A percentile compares a stretch with the other conserved stretches of the same genome.
Evolutionary conservation across 2,113 vertebrate genomes (phyloP).

Genomic region (Capra hircus): DNA sequence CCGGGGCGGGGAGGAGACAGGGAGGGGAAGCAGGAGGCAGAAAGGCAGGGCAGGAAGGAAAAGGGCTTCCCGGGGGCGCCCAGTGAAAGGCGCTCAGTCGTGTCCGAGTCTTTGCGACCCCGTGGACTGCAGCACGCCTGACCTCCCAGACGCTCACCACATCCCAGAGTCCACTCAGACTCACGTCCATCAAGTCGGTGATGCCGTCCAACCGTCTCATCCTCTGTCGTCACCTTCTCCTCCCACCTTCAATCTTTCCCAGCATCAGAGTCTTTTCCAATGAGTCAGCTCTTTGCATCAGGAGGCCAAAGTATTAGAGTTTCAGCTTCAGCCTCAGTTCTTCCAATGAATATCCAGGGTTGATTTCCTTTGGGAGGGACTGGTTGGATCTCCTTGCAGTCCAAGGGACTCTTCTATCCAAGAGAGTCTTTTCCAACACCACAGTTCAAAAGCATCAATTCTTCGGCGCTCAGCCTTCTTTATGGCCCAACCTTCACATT

Average conservation of each 20-base stretch:
- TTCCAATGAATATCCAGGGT: not conserved
- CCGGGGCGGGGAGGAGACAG: rapidly evolving
- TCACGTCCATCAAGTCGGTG: not conserved
- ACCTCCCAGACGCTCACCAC: rapidly evolving
- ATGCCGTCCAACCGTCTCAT: not conserved
- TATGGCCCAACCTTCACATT: not conserved
- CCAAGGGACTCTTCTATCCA: not conserved
- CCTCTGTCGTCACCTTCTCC: not conserved
- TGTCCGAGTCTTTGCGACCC: not conserved
- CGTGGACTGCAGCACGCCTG: rapidly evolving
- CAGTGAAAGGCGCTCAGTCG: not conserved
- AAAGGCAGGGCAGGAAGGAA: not conserved
- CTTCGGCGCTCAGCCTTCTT: rapidly evolving
- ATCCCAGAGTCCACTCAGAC: not conserved
- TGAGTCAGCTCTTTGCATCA: not conserved
- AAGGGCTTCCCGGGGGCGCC: rapidly evolving
- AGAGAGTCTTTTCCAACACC: not conserved
- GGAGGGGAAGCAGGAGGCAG: rapidly evolving
- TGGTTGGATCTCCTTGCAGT: not conserved
- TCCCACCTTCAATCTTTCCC: not conserved
- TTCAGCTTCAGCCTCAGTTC: not conserved
- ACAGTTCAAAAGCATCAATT: not conserved
- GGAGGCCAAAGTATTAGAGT: not conserved
- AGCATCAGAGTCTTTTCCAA: not conserved
- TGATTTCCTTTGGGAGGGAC: not conserved